Conservation (phyloP, 2,888 invertebrate genomes). For the Horisme vitalbata region DNA sequence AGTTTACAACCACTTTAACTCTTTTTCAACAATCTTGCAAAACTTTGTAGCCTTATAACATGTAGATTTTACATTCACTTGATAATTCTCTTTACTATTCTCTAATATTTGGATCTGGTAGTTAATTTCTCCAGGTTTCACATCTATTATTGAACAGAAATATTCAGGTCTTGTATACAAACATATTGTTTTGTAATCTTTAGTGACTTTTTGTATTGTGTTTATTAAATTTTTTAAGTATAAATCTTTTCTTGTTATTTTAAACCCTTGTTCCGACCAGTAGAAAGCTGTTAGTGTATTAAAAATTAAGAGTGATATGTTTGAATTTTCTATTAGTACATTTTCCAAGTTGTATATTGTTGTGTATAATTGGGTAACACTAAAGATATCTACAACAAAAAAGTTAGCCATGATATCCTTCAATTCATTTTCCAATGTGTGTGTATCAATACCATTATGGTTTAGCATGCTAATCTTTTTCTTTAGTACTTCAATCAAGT, state of each 20-base stretch:
- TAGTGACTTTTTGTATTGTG: slow-evolving; percentile 68
- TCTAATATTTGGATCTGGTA: slow-evolving; percentile 60
- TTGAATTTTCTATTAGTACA: slow-evolving; percentile 56
- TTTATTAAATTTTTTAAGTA: slow-evolving; percentile 71
- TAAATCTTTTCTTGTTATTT: slow-evolving; percentile 73
- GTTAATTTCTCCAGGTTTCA: slow-evolving; percentile 56
- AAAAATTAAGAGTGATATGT: slow-evolving; percentile 66
- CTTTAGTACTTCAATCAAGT: slow-evolving; percentile 39
- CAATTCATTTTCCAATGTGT: slow-evolving; percentile 37
- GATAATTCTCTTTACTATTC: slow-evolving; percentile 25
- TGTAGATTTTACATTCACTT: slow-evolving; percentile 42
- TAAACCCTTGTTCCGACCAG: slow-evolving; percentile 76
- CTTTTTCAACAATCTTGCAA: slow-evolving; percentile 40
- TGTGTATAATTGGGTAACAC: slow-evolving; percentile 64
- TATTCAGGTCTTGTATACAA: slow-evolving; percentile 80
- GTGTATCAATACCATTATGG: slow-evolving; percentile 8
- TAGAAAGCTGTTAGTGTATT: slow-evolving; percentile 77
- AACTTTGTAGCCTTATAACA: slow-evolving; percentile 34
- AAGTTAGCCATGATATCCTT: slow-evolving; percentile 49
- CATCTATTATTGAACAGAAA: slow-evolving; percentile 68
- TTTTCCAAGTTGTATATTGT: slow-evolving; percentile 71
- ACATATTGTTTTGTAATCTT: slow-evolving; percentile 73
- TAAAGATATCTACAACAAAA: slow-evolving; percentile 61
- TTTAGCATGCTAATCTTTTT: slow-evolving; percentile 30
- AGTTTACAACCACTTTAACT: slow-evolving; percentile 38